Conservation (phyloP, 2,888 invertebrate genomes). For the Chironomus tentans region DNA sequence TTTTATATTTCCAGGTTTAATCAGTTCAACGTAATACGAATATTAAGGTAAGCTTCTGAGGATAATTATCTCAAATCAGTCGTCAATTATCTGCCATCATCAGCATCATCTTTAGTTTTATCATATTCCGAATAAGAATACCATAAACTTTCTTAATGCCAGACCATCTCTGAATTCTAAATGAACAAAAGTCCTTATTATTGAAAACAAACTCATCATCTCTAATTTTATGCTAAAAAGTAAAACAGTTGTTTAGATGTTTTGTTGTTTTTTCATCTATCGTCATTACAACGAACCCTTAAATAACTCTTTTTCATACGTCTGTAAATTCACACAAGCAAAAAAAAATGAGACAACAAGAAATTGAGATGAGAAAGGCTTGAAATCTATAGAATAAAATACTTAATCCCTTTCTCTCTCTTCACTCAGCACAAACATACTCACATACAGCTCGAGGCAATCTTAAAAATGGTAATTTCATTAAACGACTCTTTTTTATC, state of each 20-base stretch:
- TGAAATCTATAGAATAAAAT: not conserved
- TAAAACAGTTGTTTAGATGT: not conserved
- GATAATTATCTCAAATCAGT: too few species aligned
- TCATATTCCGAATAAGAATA: too few species aligned
- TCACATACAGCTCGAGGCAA: not conserved
- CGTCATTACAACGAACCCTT: too few species aligned
- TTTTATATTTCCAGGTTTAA: too few species aligned
- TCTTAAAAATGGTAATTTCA: not conserved
- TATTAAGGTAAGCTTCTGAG: too few species aligned
- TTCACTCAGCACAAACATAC: too few species aligned
- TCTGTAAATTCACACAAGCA: not conserved
- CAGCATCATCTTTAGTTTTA: too few species aligned
- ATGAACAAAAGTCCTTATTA: too few species aligned
- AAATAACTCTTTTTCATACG: not conserved
- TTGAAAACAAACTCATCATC: not conserved
- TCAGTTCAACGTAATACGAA: too few species aligned
- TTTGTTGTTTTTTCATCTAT: not conserved
- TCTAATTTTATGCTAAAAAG: not conserved
- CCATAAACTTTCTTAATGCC: too few species aligned
- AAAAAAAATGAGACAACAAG: not conserved
- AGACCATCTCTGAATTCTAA: too few species aligned
- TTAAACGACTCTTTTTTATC: not conserved
- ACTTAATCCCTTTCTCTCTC: not conserved
- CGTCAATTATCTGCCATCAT: too few species aligned
- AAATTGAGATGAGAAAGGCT: not conserved